Evolutionary conservation across 2,113 vertebrate genomes (phyloP).

Genomic region (Columba janthina): DNA sequence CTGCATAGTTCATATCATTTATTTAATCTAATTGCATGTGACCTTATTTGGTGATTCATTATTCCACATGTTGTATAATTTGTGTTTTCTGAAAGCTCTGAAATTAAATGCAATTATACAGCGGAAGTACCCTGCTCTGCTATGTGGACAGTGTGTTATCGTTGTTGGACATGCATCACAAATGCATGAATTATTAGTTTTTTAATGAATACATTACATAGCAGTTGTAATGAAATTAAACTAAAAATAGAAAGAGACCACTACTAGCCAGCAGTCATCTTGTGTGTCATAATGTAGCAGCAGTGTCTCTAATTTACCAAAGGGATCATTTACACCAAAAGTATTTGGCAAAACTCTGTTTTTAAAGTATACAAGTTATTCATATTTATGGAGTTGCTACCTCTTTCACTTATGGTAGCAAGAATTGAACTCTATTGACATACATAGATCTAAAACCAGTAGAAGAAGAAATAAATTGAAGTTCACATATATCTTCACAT

Average conservation of each 20-base stretch:
- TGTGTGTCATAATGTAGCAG: background rate
- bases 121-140: background rate
- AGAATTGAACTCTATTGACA: background rate
- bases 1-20: background rate
- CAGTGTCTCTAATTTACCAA: background rate
- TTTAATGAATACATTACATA: background rate
- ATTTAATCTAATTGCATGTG: background rate
- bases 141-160: background rate
- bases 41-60: background rate
- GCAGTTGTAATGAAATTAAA: background rate
- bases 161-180: background rate
- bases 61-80: background rate
- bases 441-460: background rate
- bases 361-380: background rate
- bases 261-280: background rate
- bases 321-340: background rate
- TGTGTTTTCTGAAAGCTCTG: conserved; percentile 47
- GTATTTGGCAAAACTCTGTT: background rate
- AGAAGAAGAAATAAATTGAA: background rate
- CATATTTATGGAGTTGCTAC: background rate
- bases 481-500: background rate
- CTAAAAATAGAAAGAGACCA: background rate
- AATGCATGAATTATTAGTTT: background rate
- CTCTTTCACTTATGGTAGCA: background rate
- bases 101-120: conserved; percentile 5